Evolutionary conservation across 2,113 vertebrate genomes (phyloP).

Genomic region (Castor canadensis): DNA sequence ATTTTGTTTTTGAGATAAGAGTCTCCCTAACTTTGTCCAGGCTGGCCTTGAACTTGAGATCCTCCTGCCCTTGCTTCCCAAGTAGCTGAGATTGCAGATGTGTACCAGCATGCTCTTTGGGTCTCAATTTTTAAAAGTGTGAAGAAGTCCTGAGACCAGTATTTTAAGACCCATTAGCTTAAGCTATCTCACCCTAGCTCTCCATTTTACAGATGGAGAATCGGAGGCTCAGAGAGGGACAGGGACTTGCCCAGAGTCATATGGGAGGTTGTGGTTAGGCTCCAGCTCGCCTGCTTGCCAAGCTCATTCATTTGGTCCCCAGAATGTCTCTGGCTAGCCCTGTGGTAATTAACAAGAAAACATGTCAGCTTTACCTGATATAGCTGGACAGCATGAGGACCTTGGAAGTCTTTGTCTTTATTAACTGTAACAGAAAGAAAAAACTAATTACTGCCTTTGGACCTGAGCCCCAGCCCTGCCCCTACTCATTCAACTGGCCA

Average conservation of each 20-base stretch:
- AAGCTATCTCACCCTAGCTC: not conserved
- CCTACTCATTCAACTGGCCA: not conserved
- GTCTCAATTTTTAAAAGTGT: not conserved
- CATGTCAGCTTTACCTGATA: slow-evolving; percentile 86
- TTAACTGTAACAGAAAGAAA: slow-evolving; percentile 83
- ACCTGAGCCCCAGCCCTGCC: not conserved
- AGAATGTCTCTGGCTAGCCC: not conserved
- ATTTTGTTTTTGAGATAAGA: too few species aligned
- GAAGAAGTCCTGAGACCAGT: not conserved
- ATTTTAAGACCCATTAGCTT: not conserved
- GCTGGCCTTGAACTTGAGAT: too few species aligned
- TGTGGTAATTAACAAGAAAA: not conserved
- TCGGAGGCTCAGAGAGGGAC: not conserved
- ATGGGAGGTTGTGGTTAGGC: not conserved
- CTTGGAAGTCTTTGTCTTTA: slow-evolving; percentile 91
- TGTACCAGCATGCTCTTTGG: not conserved
- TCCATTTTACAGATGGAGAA: not conserved
- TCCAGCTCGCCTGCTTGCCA: not conserved
- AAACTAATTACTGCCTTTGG: not conserved
- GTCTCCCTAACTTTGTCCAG: too few species aligned
- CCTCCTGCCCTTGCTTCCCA: too few species aligned
- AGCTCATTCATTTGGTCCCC: not conserved
- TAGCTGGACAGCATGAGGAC: slow-evolving; percentile 84
- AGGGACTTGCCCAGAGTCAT: not conserved
- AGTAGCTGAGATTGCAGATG: too few species aligned